Evolutionary conservation across 2,113 vertebrate genomes (phyloP).

Genomic region (Marcusenius ussheri): DNA sequence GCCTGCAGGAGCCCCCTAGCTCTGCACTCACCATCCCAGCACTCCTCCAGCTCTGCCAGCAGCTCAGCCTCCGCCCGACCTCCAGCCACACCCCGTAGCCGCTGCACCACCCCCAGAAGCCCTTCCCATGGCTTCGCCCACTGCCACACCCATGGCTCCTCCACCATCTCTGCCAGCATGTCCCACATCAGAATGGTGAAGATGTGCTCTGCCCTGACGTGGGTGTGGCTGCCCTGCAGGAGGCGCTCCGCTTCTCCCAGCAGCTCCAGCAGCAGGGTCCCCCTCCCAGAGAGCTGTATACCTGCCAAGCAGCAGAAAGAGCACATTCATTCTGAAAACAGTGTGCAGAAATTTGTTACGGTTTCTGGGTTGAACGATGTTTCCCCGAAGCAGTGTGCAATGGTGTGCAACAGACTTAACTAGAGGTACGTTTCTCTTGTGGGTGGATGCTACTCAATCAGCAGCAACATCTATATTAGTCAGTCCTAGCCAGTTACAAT

Average conservation of each 20-base stretch:
- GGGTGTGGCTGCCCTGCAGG: constrained; percentile 14
- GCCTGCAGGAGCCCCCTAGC: constrained; percentile 31
- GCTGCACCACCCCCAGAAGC: constrained; percentile 14
- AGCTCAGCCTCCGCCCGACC: constrained; percentile 28
- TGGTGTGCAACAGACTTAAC: neutral
- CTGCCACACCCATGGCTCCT: constrained; percentile 31
- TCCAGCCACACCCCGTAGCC: constrained; percentile 19
- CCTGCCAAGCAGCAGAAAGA: constrained; percentile 23
- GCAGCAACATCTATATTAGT: neutral
- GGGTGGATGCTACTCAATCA: neutral
- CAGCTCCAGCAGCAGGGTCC: constrained; percentile 35
- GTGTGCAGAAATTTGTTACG: neutral
- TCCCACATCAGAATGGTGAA: constrained; percentile 44
- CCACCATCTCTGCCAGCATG: constrained; percentile 37
- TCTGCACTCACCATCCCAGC: constrained; percentile 30
- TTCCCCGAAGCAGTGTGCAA: neutral
- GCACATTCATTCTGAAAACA: neutral
- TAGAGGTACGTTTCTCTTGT: neutral
- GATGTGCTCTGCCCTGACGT: constrained; percentile 25
- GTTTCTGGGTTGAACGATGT: neutral
- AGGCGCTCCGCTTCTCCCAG: constrained; percentile 34
- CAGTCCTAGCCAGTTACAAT: neutral
- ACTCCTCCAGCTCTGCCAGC: constrained; percentile 38
- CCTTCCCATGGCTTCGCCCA: neutral
- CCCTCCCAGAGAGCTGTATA: constrained; percentile 39